phyloP scores from a whole-genome alignment of 2,113 vertebrate species.

The Hyaena hyaena region DNA sequence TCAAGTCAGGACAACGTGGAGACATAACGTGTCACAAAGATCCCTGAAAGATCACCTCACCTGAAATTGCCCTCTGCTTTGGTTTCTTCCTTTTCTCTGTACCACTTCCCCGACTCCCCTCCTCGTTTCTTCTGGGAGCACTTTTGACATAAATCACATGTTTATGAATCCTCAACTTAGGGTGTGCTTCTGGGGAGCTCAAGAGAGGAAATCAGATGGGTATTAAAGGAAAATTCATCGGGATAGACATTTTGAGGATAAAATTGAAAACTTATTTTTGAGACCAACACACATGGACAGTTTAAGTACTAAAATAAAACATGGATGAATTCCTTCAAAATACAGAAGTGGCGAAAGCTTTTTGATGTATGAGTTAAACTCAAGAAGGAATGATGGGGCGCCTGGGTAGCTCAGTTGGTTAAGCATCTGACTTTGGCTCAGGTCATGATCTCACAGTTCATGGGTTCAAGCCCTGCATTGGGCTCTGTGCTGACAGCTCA shows the following conservation, averaged over 20 bases:
- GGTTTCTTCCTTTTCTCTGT: background rate
- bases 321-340: background rate
- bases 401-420: no score
- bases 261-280: background rate
- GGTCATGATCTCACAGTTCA: no score
- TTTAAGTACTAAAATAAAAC: conserved; percentile 29
- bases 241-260: conserved; percentile 38
- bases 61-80: background rate
- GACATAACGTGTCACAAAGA: background rate
- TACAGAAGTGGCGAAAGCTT: background rate
- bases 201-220: background rate
- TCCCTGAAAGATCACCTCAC: background rate
- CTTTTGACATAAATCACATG: background rate
- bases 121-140: background rate
- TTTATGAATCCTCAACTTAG: background rate
- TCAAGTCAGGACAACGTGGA: background rate
- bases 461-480: no score
- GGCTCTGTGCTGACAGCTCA: no score
- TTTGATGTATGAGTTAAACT: conserved; percentile 36
- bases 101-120: background rate
- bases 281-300: background rate
- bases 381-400: background rate
- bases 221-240: background rate
- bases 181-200: background rate
- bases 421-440: no score